Conservation (phyloP, 2,113 vertebrate genomes). For the Bambusicola thoracicus region DNA sequence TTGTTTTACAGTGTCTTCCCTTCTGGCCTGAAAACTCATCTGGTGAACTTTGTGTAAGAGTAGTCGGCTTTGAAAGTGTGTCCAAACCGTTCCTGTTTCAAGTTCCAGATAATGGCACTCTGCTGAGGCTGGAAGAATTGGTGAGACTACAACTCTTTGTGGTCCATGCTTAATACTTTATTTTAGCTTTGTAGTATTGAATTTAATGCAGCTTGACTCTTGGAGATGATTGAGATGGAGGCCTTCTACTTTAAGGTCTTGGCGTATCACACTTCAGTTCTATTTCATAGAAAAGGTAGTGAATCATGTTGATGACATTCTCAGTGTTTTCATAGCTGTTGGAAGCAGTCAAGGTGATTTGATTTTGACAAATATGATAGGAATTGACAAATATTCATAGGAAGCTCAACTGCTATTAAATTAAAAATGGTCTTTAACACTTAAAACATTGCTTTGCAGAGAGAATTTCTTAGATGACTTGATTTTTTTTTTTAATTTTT, state of each 20-base stretch:
- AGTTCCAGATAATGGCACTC: conserved; percentile 90
- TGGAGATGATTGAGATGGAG: neutral
- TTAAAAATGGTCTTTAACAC: neutral
- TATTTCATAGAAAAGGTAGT: neutral
- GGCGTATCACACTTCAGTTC: neutral
- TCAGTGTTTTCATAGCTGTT: neutral
- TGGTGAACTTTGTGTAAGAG: conserved; percentile 88
- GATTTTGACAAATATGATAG: neutral
- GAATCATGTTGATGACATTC: neutral
- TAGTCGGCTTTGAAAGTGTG: conserved; percentile 82
- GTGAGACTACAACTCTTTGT: conserved; percentile 71
- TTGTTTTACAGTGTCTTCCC: conserved; percentile 86
- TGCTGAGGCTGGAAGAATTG: conserved; percentile 86
- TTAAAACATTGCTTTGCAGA: neutral
- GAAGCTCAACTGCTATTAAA: neutral
- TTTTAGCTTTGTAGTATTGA: neutral
- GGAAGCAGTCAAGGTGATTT: neutral
- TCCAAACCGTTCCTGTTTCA: conserved; percentile 90
- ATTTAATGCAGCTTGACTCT: neutral
- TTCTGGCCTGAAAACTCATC: conserved; percentile 92
- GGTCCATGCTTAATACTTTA: neutral
- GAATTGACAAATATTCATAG: too few relatives aligned
- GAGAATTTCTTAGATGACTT: neutral
- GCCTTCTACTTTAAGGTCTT: neutral
- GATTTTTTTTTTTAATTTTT: neutral